phyloP scores from a whole-genome alignment of 2,888 invertebrate genomes.

The Siphlonurus alternatus region DNA sequence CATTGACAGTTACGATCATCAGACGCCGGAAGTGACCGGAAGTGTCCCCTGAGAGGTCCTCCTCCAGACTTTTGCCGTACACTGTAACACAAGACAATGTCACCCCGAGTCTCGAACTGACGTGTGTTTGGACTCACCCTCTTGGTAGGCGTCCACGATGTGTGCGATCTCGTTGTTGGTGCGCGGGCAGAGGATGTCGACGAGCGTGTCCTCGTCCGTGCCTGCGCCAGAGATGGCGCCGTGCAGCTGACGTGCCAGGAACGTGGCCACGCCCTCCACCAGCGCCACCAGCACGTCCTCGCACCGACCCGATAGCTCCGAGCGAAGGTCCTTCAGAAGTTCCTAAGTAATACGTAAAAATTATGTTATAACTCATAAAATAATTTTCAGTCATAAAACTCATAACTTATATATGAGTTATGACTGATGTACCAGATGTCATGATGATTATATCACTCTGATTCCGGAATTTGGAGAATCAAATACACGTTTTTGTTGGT shows the following conservation, averaged over 20 bases:
- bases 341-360: too few relatives aligned
- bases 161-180: constrained; percentile 24
- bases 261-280: constrained; percentile 26
- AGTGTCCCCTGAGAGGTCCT: constrained; percentile 72
- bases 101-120: not conserved
- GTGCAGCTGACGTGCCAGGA: constrained; percentile 28
- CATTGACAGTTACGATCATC: constrained; percentile 34
- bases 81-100: constrained; percentile 32
- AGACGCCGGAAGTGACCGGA: constrained; percentile 83
- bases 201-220: constrained; percentile 25
- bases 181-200: constrained; percentile 28
- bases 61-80: constrained; percentile 60
- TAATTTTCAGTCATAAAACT: too few relatives aligned
- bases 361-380: too few relatives aligned
- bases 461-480: too few relatives aligned
- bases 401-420: too few relatives aligned
- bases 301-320: constrained; percentile 30
- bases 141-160: constrained; percentile 17
- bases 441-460: too few relatives aligned
- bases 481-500: too few relatives aligned
- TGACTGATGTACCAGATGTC: too few relatives aligned
- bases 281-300: constrained; percentile 28
- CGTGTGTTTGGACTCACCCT: constrained; percentile 13
- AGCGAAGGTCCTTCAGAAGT: constrained; percentile 22
- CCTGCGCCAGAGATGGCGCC: constrained; percentile 28